These are phyloP conservation scores for Apogon hyalosoma DNA, from an alignment of 2,797 vertebrate species.

Conservation along the genomic window DNA sequence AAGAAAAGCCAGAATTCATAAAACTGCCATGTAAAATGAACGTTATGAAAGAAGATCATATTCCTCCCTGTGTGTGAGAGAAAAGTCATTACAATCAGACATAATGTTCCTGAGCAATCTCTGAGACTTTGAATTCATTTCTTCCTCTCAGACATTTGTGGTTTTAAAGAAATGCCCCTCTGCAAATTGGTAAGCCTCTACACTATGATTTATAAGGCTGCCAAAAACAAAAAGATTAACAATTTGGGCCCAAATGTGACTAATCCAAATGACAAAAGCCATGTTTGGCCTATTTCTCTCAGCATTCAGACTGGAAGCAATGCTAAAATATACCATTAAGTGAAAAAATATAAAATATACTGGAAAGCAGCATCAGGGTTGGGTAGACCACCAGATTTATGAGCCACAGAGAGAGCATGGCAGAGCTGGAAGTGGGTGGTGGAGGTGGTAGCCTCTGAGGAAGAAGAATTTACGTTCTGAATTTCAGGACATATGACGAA, in stretches of 20 bases:
- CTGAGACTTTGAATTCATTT: slow-evolving; percentile 15
- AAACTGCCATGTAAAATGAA: neutral
- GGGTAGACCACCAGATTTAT: neutral
- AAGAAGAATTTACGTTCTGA: slow-evolving; percentile 25
- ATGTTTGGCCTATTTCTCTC: slow-evolving; percentile 33
- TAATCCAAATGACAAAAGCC: slow-evolving; percentile 46
- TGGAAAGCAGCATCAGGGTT: neutral
- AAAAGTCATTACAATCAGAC: neutral
- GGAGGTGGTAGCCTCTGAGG: slow-evolving; percentile 20
- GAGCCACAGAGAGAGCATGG: neutral
- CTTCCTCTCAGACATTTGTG: slow-evolving; percentile 12
- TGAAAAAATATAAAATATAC: too few relatives aligned
- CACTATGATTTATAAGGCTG: slow-evolving; percentile 24
- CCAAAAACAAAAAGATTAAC: slow-evolving; percentile 53
- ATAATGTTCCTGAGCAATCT: slow-evolving; percentile 7
- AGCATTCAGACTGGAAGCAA: too few relatives aligned
- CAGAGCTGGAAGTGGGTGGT: slow-evolving; percentile 29
- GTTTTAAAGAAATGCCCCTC: slow-evolving; percentile 31
- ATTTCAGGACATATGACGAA: slow-evolving; percentile 47
- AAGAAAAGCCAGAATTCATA: neutral
- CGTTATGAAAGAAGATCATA: too few relatives aligned
- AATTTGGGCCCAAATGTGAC: slow-evolving; percentile 53
- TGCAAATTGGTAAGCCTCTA: slow-evolving; percentile 45
- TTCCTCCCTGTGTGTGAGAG: neutral
- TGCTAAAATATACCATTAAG: too few relatives aligned